A percentile compares a stretch with the other conserved stretches of the same genome.
Conservation (phyloP, 2,113 vertebrate genomes). For the Corythoichthys haematopterus region DNA sequence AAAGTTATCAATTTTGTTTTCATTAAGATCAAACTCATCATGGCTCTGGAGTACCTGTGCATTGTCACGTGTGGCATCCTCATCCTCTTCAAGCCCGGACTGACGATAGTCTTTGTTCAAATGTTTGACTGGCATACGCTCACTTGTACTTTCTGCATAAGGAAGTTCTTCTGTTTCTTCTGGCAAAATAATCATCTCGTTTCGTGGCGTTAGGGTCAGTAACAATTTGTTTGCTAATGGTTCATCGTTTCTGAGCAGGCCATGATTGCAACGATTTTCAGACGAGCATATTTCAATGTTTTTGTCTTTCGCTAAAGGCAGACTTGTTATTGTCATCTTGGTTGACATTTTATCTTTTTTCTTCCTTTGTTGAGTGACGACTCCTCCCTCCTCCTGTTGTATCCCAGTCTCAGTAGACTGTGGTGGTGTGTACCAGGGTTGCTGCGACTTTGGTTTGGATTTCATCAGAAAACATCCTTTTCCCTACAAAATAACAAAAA, state of each 20-base stretch:
- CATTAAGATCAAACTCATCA: not conserved
- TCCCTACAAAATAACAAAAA: slow-evolving; percentile 31
- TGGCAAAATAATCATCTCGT: not conserved
- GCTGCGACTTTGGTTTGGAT: slow-evolving; percentile 17
- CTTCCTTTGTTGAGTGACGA: not conserved
- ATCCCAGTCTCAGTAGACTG: not conserved
- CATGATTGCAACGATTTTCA: not conserved
- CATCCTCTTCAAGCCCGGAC: not conserved
- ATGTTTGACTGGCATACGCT: not conserved
- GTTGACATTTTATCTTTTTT: not conserved
- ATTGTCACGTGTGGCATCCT: not conserved
- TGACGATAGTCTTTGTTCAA: not conserved
- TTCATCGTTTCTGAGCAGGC: not conserved
- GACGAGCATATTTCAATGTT: not conserved
- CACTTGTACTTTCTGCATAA: no score
- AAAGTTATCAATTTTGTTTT: not conserved
- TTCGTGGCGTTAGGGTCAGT: not conserved
- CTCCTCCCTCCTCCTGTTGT: not conserved
- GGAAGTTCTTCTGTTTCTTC: not conserved
- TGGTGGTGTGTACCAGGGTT: slow-evolving; percentile 5
- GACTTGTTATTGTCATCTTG: not conserved
- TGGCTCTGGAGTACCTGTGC: not conserved
- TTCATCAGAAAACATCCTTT: slow-evolving; percentile 25
- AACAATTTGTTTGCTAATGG: rapidly evolving
- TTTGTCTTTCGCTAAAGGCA: not conserved